Evolutionary conservation across 1,140 invertebrate species (phyloP).

Genomic region (Heliothis virescens): DNA sequence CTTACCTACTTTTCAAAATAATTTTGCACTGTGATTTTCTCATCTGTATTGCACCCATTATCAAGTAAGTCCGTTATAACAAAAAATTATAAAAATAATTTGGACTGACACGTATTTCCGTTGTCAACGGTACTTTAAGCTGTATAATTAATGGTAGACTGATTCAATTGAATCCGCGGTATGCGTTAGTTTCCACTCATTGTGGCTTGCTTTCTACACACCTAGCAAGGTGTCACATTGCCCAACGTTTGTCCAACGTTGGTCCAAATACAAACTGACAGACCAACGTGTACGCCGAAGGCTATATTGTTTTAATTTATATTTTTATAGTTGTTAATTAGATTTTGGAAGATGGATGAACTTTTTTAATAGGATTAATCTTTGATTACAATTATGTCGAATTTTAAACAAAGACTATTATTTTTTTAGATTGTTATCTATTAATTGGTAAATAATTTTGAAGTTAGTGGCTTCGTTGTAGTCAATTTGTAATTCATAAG

Average conservation of each 20-base stretch:
- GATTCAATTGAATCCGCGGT: constrained; percentile 80
- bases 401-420: too few species aligned
- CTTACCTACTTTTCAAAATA: too few species aligned
- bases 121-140: constrained; percentile 62
- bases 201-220: constrained; percentile 81
- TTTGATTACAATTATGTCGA: not conserved
- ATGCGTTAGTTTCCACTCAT: constrained; percentile 77
- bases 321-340: constrained; percentile 37
- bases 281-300: constrained; percentile 18
- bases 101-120: constrained; percentile 40
- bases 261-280: constrained; percentile 46
- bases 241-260: constrained; percentile 60
- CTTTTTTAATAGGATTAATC: not conserved
- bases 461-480: too few species aligned
- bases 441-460: too few species aligned
- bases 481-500: too few species aligned
- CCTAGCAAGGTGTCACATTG: constrained; percentile 71
- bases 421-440: too few species aligned
- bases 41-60: too few species aligned
- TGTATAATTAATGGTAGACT: constrained; percentile 72
- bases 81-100: too few species aligned
- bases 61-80: too few species aligned
- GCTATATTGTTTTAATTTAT: constrained; percentile 44
- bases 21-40: too few species aligned
- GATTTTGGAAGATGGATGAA: constrained; percentile 20